Evolutionary conservation across 2,113 vertebrate genomes (phyloP), one percentile per base, ranked within the genome.

Genomic region (Tachysurus fulvidraco): DNA sequence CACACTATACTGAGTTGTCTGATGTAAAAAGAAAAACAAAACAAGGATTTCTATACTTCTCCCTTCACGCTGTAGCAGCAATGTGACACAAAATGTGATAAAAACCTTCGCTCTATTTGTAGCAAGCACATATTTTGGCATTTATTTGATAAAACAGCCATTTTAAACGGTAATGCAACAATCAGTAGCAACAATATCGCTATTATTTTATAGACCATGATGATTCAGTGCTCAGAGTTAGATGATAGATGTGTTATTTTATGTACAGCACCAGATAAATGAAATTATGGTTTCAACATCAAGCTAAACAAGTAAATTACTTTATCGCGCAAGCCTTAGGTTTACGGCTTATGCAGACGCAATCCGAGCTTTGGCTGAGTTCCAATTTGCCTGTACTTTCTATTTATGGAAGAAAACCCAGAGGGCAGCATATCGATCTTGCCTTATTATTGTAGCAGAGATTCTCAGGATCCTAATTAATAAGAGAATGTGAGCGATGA

Each of bases 331-430:
- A 79, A 84, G 81, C 69, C 71, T 71, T 44, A 76, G 84, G 30
- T 88, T 86, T 86, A 84, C 81, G 80, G 44, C 83, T 79, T 89
- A 84, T 84, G 76, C 76, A 77, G 78, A 67, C 12, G n/a, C 83
- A 69, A 87, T 85, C 23, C 10, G 19, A 46, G 44, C 86, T 81
- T 80, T 86, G 81, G 84, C 59, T 64, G 73, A 46, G n/a, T 81
- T 88, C 77, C 85, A 88, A 62, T 90, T 86, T 77, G 73, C 81
- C 59, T 67, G 80, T 69, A 83, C 84, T 86, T 89, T 86, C 76
- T 80, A 90, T 88, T 90, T 84, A 88, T 76, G 59, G 65, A 65
- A 86, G 84, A n/a, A 90, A 81, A 85, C 86, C 89, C 67, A 83
- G 81, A 73, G 83, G 83, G 73, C 83, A 50, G 84, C 74, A 46